Evolutionary conservation across 2,797 vertebrate genomes (phyloP), one percentile per base, ranked within the genome.

Genomic region (Pyrrhura leucotis): DNA sequence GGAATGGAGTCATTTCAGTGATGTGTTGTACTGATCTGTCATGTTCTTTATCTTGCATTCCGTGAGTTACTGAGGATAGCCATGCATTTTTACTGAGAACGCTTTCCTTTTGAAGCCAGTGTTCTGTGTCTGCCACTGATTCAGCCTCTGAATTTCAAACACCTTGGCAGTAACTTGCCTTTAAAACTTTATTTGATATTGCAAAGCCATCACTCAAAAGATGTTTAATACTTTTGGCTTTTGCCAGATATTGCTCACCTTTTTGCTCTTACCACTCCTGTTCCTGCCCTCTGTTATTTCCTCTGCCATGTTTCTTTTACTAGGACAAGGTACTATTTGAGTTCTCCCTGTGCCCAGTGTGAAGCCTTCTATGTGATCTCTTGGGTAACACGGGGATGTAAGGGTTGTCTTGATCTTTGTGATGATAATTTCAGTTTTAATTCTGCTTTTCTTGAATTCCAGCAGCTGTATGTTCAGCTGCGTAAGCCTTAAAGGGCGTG

Each of bases 11-110:
- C 0, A 12, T 83, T 94, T 92, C 73, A 39, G 29, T 62, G 82
- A 51, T 85, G 40, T 53, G 79, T 88, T 89, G 85, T 71, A 91
- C 83, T 82, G 91, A 94, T 90, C 77, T 91, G 85, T 95, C 87
- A 59, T 33, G 33, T 45, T 83, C 89, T 94, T 90, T 89, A 61
- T 89, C 87, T 90, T 45, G 45, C 8, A 17, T 80, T 91, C 87
- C 44, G 23, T 42, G 14, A 17, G 25, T 77, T 83, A 40, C 50
- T 61, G 80, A 90, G 92, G 80, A 71, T 66, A 72, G 89, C 78
- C 71, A 31, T 92, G 74, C 85, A 72, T 87, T 91, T 92, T 91
- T 89, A 81, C 82, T 88, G 89, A 88, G 81, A 88, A 80, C 4
- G 0, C 72, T 82, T 94, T 54, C 58, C 39, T 91, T 93, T 85